Base-by-base conservation (phyloP, 2,888 invertebrate genomes). In the Digitonthophagus gazella region DNA sequence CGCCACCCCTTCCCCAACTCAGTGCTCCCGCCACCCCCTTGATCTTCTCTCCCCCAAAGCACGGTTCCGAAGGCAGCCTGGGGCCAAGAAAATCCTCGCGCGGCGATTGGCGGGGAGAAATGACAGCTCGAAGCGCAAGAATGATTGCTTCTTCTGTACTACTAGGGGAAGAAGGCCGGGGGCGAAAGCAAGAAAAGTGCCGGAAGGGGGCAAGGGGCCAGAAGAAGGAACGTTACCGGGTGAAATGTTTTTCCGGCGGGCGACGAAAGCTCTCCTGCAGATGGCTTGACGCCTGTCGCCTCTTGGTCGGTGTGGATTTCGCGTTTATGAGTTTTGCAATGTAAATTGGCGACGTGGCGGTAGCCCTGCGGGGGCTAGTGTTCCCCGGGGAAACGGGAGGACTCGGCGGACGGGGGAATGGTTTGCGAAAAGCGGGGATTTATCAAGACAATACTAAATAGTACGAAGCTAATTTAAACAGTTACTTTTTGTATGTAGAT, bases 91-190 rank as follows among this genome's bases (percentile, higher is more conserved):
- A 58, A 22, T 65, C 64, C 74, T 73, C 67, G 61, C 63, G 66
- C 67, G 66, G 72, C 73, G 72, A 76, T 76, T 76, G 77, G 76
- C 74, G 71, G 75, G 73, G 71, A 71, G 74, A 75, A 73, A 77
- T 77, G 76, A 77, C 77, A 76, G 77, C 77, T 77, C 75, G 75
- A 72, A 76, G 77, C 77, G 75, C 75, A 76, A 77, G 77, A 77
- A 76, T 77, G 77, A 77, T 77, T 76, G 76, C 76, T 74, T 76
- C 70, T 70, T 70, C 67, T 70, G 2, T 44, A 11, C 28, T 44
- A 8, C 28, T 44, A 44, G 28, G 28, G 28, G 28, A 44, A 44
- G 28, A 44, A n/a, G n/a, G n/a, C n/a, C n/a, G n/a, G n/a, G n/a
- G n/a, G n/a, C n/a, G n/a, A n/a, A n/a, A n/a, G n/a, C n/a, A n/a